A percentile compares a stretch with the other conserved stretches of the same genome.
Conservation (phyloP, 2,888 invertebrate species). For the Platycheirus rosarum region DNA sequence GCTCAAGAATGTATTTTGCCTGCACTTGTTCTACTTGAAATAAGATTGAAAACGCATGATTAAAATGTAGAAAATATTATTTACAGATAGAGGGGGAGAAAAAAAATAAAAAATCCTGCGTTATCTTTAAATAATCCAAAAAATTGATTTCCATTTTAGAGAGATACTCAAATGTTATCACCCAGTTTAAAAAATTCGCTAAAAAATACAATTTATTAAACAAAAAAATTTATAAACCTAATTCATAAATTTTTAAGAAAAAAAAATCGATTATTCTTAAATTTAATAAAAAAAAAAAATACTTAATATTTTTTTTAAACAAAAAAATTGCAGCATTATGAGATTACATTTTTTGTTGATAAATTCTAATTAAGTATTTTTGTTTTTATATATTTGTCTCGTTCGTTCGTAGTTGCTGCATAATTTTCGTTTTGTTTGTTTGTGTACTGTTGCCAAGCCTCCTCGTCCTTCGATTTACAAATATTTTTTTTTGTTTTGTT, state of each 20-base stretch:
- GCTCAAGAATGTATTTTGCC: too few species aligned
- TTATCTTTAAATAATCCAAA: slow-evolving; percentile 23
- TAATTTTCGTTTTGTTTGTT: slow-evolving; percentile 19
- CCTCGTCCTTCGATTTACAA: slow-evolving; percentile 6
- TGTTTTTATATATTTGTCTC: background rate
- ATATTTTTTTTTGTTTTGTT: background rate
- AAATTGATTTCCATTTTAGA: slow-evolving; percentile 67
- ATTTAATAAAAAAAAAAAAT: slow-evolving; percentile 23
- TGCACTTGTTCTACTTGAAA: background rate
- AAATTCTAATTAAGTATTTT: background rate
- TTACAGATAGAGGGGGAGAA: background rate
- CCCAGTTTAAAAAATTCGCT: too few species aligned
- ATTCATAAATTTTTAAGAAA: background rate
- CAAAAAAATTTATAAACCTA: slow-evolving; percentile 15
- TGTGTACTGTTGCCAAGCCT: slow-evolving; percentile 33
- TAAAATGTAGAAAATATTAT: slow-evolving; percentile 6
- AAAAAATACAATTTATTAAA: slow-evolving; percentile 18
- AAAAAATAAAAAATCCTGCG: slow-evolving; percentile 10
- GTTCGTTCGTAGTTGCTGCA: background rate
- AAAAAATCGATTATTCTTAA: background rate
- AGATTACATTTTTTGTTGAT: slow-evolving; percentile 7
- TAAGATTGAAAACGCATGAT: background rate
- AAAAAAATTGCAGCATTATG: slow-evolving; percentile 21
- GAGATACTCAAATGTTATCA: too few species aligned
- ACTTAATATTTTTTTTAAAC: slow-evolving; percentile 7